These are phyloP conservation scores for Augochlorella aurata DNA, from an alignment of 2,888 invertebrate species.

Conservation along the genomic window DNA sequence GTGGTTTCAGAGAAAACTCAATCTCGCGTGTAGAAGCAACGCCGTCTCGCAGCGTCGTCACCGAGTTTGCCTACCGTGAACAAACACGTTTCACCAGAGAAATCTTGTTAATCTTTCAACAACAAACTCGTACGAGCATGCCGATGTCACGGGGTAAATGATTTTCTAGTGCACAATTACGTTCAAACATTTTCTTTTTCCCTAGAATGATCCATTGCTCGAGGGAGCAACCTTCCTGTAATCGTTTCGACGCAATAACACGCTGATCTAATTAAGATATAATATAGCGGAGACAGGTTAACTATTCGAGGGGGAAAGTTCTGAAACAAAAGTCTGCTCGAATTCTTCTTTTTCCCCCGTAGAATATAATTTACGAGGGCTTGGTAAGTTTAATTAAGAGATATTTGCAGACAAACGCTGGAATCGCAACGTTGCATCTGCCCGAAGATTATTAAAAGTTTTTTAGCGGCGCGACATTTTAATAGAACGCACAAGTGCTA, in stretches of 20 bases:
- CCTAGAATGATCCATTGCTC: too few species aligned
- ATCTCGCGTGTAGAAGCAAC: constrained; percentile 35
- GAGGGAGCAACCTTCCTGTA: not conserved
- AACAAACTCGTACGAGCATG: constrained; percentile 67
- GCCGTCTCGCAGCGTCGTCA: constrained; percentile 23
- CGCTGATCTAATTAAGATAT: constrained; percentile 4
- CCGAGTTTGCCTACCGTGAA: constrained; percentile 53
- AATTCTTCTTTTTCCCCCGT: not conserved
- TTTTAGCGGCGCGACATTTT: not conserved
- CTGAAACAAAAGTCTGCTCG: constrained; percentile 37
- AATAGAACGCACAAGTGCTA: constrained; percentile 2
- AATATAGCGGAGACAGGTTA: not conserved
- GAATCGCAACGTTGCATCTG: not conserved
- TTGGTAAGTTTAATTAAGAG: constrained; percentile 15
- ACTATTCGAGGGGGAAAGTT: not conserved
- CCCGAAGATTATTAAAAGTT: constrained; percentile 8
- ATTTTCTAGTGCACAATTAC: too few species aligned
- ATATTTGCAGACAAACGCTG: constrained; percentile 2
- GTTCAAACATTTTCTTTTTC: too few species aligned
- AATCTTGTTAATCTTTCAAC: constrained; percentile 72
- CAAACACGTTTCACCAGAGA: constrained; percentile 62
- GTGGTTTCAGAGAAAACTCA: constrained; percentile 15
- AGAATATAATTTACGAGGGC: constrained; percentile 15
- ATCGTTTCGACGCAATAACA: not conserved
- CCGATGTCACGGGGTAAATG: constrained; percentile 38